Percentiles rank a stretch among this genome's conserved stretches.
phyloP scores from a whole-genome alignment of 1,140 invertebrate genomes.

The Papilio helenus region DNA sequence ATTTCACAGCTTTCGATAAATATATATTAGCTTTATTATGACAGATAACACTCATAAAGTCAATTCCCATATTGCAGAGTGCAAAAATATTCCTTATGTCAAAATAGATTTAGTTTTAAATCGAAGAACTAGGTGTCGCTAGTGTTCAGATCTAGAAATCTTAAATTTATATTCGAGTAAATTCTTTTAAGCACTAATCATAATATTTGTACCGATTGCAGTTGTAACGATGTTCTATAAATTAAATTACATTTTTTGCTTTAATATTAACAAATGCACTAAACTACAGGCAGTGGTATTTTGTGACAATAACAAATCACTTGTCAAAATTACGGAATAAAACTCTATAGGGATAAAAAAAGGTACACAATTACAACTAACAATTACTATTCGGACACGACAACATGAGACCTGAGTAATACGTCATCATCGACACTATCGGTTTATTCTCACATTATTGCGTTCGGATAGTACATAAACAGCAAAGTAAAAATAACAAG shows the following conservation, averaged over 20 bases:
- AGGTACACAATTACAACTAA: conserved; percentile 8
- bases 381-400: not conserved
- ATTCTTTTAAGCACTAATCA: conserved; percentile 16
- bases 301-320: conserved; percentile 33
- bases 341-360: not conserved
- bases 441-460: not conserved
- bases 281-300: conserved; percentile 30
- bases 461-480: not conserved
- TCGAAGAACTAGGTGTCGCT: conserved; percentile 32
- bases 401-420: not conserved
- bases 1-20: conserved; percentile 77
- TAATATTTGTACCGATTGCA: conserved; percentile 9
- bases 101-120: conserved; percentile 61
- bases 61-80: conserved; percentile 64
- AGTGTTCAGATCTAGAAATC: conserved; percentile 17
- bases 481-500: not conserved
- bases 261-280: conserved; percentile 19
- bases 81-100: conserved; percentile 66
- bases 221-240: conserved; percentile 11
- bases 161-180: conserved; percentile 44
- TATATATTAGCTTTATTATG: conserved; percentile 60
- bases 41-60: conserved; percentile 50
- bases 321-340: conserved; percentile 28
- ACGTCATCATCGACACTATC: not conserved
- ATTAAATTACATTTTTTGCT: not conserved